Conservation (phyloP, 2,797 vertebrate genomes). For the Botia almorhae region DNA sequence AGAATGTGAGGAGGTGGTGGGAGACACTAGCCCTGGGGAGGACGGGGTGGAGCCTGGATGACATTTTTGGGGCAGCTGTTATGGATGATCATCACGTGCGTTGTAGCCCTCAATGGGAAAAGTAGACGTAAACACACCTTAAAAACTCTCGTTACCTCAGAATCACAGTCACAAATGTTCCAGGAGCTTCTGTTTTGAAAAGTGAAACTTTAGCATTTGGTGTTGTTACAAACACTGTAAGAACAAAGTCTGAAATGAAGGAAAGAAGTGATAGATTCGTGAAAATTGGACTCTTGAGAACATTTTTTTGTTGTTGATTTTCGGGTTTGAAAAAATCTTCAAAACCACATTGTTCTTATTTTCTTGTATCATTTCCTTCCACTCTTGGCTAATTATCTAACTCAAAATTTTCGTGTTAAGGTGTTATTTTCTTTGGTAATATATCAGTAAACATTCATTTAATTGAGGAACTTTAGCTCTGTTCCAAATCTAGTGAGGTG, state of each 20-base stretch:
- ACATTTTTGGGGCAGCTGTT: constrained; percentile 83
- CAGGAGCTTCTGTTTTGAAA: neutral
- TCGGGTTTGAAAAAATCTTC: neutral
- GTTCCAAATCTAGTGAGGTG: no score
- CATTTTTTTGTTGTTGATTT: neutral
- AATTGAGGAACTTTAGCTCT: neutral
- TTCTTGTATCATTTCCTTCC: neutral
- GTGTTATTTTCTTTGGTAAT: neutral
- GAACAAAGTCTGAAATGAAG: constrained; percentile 3
- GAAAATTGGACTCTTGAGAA: neutral
- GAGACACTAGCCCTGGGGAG: constrained; percentile 68
- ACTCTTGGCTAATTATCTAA: constrained; percentile 10
- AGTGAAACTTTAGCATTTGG: neutral
- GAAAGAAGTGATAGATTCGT: neutral
- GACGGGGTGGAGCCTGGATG: constrained; percentile 65
- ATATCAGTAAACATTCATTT: neutral
- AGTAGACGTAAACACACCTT: constrained; percentile 60
- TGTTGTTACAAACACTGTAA: neutral
- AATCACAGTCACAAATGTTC: constrained; percentile 17
- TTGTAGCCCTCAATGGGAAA: constrained; percentile 68
- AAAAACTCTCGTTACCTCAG: constrained; percentile 33
- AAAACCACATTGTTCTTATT: neutral
- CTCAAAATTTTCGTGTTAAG: neutral
- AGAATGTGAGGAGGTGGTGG: neutral
- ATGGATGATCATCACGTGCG: constrained; percentile 78